Evolutionary conservation across 2,113 vertebrate genomes (phyloP).

Genomic region (Scortum barcoo): DNA sequence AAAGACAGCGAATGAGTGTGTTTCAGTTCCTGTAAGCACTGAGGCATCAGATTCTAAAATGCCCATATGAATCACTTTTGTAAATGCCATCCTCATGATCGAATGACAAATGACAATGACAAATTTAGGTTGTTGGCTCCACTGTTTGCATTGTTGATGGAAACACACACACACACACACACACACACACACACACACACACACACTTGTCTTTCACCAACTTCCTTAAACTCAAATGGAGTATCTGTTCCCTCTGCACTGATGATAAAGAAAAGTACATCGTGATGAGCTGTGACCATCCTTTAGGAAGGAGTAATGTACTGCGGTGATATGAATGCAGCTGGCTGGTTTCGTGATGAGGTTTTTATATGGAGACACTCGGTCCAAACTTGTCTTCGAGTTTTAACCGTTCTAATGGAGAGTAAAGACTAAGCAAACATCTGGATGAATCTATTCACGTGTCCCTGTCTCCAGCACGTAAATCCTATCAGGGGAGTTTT

Average conservation of each 20-base stretch:
- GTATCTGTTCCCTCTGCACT: neutral
- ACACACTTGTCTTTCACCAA: neutral
- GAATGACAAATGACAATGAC: neutral
- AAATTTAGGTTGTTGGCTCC: neutral
- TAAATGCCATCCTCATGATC: no score
- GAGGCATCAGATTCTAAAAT: neutral
- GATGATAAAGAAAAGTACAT: neutral
- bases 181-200: no score
- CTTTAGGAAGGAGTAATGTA: no score
- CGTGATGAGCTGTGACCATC: no score
- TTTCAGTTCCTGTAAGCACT: neutral
- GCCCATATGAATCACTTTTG: no score
- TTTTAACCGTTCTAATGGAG: conserved; percentile 21
- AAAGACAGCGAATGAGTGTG: neutral
- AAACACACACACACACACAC: neutral
- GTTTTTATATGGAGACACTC: neutral
- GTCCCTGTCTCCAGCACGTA: conserved; percentile 20
- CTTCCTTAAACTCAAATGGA: neutral
- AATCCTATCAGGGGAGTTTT: conserved; percentile 52
- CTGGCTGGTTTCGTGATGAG: neutral
- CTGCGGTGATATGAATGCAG: neutral
- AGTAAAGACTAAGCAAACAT: conserved; percentile 8
- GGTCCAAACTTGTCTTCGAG: neutral
- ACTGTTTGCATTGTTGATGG: neutral
- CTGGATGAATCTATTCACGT: conserved; percentile 19